A percentile compares a stretch with the other conserved stretches of the same genome.
Conservation (phyloP, 1,140 invertebrate genomes). For the Vollenhovia emeryi region DNA sequence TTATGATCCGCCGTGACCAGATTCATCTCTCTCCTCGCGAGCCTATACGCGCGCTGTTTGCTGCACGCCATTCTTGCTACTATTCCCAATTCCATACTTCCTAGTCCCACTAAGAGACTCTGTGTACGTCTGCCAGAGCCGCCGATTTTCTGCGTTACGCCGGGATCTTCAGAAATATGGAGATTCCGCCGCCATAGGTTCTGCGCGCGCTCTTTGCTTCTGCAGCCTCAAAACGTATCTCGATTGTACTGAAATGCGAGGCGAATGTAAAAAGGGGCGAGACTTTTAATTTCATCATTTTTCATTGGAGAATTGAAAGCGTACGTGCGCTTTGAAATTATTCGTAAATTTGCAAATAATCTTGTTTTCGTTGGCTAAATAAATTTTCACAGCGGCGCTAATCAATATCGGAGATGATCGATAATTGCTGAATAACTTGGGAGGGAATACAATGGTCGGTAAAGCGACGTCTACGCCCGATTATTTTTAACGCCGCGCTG, state of each 20-base stretch:
- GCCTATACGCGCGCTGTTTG: conserved; percentile 52
- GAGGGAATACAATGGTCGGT: background rate
- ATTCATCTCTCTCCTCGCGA: conserved; percentile 76
- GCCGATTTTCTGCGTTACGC: background rate
- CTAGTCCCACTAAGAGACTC: conserved; percentile 36
- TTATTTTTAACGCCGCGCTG: conserved; percentile 31
- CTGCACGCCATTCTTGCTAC: conserved; percentile 55
- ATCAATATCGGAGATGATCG: background rate
- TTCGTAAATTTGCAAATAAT: background rate
- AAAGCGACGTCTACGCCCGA: background rate
- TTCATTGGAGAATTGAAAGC: background rate
- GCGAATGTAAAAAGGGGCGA: background rate
- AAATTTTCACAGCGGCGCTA: conserved; percentile 15
- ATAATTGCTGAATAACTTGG: background rate
- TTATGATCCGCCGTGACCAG: conserved; percentile 82
- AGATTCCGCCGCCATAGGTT: background rate
- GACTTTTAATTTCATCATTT: conserved; percentile 2
- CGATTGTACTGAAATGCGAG: background rate
- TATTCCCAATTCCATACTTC: conserved; percentile 76
- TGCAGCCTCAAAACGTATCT: background rate
- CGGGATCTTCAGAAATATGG: background rate
- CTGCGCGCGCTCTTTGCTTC: conserved; percentile 10
- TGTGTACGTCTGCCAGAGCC: background rate
- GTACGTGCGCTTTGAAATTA: background rate
- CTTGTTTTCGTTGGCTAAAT: background rate